Base-by-base conservation (phyloP, 2,888 invertebrate species). In the Ochropacha duplaris region DNA sequence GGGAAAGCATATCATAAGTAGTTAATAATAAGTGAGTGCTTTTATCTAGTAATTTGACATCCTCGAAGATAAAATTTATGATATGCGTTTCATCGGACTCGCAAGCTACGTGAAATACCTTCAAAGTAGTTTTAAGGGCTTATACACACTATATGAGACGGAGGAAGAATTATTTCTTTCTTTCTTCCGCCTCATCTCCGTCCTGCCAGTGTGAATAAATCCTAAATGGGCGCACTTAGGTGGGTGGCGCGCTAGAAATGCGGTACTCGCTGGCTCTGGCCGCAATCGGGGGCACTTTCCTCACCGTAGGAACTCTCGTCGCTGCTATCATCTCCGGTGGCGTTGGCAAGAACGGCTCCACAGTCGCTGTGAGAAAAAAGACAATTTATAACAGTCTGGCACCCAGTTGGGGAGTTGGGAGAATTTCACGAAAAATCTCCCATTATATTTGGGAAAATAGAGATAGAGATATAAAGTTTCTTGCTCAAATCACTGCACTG, bases 291-390 rank as follows among this genome's bases (percentile, higher is more conserved):
- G 96, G 96, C 92, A 94, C 96, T 78, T 87, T 94, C 84, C 94
- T 95, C 91, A 95, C 96, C 79, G 93, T 96, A 82, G 95, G 95
- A 88, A 94, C 95, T 87, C 95, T 96, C 86, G 94, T 95, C 87
- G 94, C 94, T 78, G 95, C 96, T 90, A 96, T 97, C 93, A 95
- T 96, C 88, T 94, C 95, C 83, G 97, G 98, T 88, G 99, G 99
- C 91, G 96, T 97, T 86, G 99, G 99, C 87, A 99, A 98, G 94
- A 99, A 99, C 94, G 99, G 99, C 93, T 99, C 99, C 82, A 98
- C 99, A 72, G 98, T 99, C 81, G 99, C 99, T 92, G 99, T 99
- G 96, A 97, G 97, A 78, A 65, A 44, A 19, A 44, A 44, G 19
- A 57, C 55, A 65, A 65, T 65, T 65, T 57, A 60, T 69, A 54